Evolutionary conservation across 2,888 invertebrate species (phyloP).

Genomic region (Pelosia muscerda): DNA sequence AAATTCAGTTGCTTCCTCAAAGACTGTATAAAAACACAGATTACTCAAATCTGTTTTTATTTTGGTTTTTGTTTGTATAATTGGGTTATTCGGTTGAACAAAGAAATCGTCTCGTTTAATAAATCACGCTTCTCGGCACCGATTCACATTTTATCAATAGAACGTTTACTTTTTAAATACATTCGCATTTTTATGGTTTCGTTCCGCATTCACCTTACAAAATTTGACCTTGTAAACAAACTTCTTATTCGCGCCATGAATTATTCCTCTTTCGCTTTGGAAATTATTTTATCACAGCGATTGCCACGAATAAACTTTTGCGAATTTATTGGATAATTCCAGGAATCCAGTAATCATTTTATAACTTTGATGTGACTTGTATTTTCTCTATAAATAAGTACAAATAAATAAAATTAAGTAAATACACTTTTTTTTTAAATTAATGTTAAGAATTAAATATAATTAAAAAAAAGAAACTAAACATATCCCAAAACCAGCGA

Average conservation of each 20-base stretch:
- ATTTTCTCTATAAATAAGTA: neutral
- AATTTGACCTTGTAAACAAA: neutral
- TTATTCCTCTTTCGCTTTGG: neutral
- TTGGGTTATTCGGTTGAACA: neutral
- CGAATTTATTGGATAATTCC: too few species aligned
- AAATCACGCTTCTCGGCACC: neutral
- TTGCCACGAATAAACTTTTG: too few species aligned
- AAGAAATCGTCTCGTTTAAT: neutral
- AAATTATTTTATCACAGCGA: neutral
- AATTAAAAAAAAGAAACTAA: too few species aligned
- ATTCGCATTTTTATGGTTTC: neutral
- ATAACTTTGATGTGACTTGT: neutral
- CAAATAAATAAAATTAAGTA: too few species aligned
- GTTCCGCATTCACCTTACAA: neutral
- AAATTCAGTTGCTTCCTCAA: neutral
- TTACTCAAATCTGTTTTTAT: neutral
- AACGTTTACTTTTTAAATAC: neutral
- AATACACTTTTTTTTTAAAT: too few species aligned
- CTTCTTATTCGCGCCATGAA: neutral
- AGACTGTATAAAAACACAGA: neutral
- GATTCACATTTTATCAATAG: neutral
- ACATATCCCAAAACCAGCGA: conserved; percentile 18
- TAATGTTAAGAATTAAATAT: too few species aligned
- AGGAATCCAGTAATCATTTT: neutral
- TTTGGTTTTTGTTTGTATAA: neutral